Percentiles rank a stretch among this genome's conserved stretches.
Conservation (phyloP, 2,113 vertebrate species). For the Aphelocoma coerulescens region DNA sequence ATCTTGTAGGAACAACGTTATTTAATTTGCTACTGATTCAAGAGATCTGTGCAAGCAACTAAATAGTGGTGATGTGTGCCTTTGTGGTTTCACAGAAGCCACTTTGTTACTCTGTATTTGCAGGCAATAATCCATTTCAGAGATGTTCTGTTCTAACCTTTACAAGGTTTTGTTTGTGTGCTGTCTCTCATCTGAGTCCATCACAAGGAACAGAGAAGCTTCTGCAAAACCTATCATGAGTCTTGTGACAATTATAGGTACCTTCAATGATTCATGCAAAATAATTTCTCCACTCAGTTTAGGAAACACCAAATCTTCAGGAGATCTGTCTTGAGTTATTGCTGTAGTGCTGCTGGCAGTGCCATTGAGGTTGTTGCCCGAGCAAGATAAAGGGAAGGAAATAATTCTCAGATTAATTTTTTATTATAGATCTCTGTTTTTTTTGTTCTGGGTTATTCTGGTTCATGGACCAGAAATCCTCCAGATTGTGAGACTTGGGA, state of each 20-base stretch:
- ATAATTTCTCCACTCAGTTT: not conserved
- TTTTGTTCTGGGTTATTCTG: not conserved
- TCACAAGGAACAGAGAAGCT: not conserved
- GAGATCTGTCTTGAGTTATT: not conserved
- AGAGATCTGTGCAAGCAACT: slow-evolving; percentile 25
- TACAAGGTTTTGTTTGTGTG: not conserved
- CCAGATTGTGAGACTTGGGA: not conserved
- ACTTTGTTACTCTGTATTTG: not conserved
- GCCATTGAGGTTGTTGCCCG: not conserved
- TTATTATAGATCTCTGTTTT: not conserved
- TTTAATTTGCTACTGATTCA: slow-evolving; percentile 48
- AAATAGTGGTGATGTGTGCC: not conserved
- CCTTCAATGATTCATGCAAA: not conserved
- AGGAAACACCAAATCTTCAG: not conserved
- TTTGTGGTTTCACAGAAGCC: not conserved
- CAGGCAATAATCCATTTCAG: not conserved
- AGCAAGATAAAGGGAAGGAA: not conserved
- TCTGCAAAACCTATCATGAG: not conserved
- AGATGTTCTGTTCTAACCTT: not conserved
- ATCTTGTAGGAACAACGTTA: slow-evolving; percentile 31
- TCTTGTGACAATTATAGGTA: not conserved
- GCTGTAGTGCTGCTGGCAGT: not conserved
- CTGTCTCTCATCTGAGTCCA: not conserved
- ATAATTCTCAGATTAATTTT: not conserved
- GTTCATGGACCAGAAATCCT: not conserved